Base-by-base conservation (phyloP, 2,888 invertebrate species). In the Callyntrura guangdongensis region DNA sequence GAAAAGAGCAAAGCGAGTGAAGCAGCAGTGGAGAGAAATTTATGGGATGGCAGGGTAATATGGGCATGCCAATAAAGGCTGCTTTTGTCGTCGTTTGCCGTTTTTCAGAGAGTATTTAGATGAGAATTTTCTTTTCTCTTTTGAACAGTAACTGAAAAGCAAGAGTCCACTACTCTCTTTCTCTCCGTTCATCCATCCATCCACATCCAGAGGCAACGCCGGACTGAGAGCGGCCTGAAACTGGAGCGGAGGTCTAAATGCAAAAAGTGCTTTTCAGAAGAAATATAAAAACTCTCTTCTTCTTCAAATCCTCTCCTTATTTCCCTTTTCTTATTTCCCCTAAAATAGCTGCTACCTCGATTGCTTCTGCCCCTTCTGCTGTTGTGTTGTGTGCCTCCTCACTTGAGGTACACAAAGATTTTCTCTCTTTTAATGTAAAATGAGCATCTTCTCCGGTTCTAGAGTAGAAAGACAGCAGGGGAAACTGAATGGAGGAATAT, bases 201-300 rank as follows among this genome's bases (percentile, higher is more conserved):
- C 89, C 89, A 89, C 25, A 67, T 67, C 61, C 61, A 61, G 82
- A 69, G 56, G 69, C 88, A 88, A 22, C 69, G 45, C 72, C 56
- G 82, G 72, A 88, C 88, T 88, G 88, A 88, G 83, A 53, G 8
- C 12, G 20, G 25, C 82, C 47, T 45, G 45, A 82, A 72, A 59
- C 27, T n/a, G 72, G 56, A 72, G 82, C 56, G 56, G 56, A 82
- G 82, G 77, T 77, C 88, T 88, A 88, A 88, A 88, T 72, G 82
- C 77, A 74, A 53, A 11, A 36, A n/a, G 49, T 47, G 45, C 36
- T 64, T 56, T 79, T 22, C 6, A 53, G 53, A 53, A 53, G 14
- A 53, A 53, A 53, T 6, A 53, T 1, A 9, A 64, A 20, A 14
- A 14, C 17, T 22, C 9, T 49, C 49, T 53, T 22, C 9, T 49